Evolutionary conservation across 2,888 invertebrate species (phyloP).

Genomic region (Nasonia oneida): DNA sequence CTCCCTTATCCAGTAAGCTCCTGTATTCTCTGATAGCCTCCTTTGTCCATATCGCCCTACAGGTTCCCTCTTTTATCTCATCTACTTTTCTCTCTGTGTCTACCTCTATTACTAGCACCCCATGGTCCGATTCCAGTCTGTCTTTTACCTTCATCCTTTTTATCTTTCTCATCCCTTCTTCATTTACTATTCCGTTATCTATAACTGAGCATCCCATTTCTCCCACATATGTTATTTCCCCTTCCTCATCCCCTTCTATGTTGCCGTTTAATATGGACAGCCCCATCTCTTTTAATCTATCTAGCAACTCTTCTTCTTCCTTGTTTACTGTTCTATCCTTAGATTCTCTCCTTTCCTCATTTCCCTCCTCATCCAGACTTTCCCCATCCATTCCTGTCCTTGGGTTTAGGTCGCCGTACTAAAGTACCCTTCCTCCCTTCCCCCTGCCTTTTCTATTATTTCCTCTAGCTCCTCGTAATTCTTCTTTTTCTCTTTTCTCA

Average conservation of each 20-base stretch:
- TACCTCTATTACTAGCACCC: constrained; percentile 37
- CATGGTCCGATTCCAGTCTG: constrained; percentile 51
- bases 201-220: neutral
- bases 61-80: neutral
- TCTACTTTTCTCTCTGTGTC: too few relatives aligned
- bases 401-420: too few relatives aligned
- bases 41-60: neutral
- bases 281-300: neutral
- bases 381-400: too few relatives aligned
- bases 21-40: neutral
- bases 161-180: neutral
- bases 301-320: too few relatives aligned
- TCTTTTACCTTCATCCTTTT: neutral
- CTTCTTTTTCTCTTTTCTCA: too few relatives aligned
- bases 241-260: neutral
- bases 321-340: too few relatives aligned
- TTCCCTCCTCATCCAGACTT: too few relatives aligned
- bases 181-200: neutral
- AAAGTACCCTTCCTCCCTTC: too few relatives aligned
- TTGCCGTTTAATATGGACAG: neutral
- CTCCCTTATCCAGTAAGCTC: too few relatives aligned
- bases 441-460: too few relatives aligned
- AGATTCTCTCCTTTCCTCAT: too few relatives aligned
- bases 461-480: too few relatives aligned
- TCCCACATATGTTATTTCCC: neutral